phyloP scores from a whole-genome alignment of 1,140 invertebrate species.

The Caenorhabditis tropicalis region DNA sequence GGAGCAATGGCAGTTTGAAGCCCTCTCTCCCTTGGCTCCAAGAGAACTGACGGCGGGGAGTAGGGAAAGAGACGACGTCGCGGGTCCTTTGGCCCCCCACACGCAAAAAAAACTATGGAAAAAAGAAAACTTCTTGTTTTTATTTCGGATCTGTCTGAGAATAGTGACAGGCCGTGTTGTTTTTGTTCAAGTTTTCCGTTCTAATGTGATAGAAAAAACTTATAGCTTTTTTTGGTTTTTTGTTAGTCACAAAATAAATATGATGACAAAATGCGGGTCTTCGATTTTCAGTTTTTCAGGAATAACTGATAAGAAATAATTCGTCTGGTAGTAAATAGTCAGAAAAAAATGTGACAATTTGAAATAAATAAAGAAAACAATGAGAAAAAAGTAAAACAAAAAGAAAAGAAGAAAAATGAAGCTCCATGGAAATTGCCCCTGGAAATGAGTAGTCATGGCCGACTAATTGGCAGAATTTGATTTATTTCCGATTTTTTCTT shows the following conservation, averaged over 20 bases:
- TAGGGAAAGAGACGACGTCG: not conserved
- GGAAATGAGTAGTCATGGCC: slow-evolving; percentile 3
- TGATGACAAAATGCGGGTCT: no score
- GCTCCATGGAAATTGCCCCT: not conserved
- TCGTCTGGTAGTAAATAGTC: no score
- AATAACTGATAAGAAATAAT: no score
- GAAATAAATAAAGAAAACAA: not conserved
- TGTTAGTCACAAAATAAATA: no score
- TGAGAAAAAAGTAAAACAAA: not conserved
- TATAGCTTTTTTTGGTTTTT: no score
- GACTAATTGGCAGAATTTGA: slow-evolving; percentile 24
- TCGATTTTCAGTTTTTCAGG: no score
- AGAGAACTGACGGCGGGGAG: not conserved
- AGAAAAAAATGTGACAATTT: no score
- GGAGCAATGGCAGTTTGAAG: slow-evolving; percentile 31
- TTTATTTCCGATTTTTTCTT: slow-evolving; percentile 7
- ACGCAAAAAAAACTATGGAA: not conserved
- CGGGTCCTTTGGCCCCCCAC: not conserved
- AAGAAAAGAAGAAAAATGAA: not conserved
- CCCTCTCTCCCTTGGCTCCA: slow-evolving; percentile 19
- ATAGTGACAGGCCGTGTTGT: not conserved
- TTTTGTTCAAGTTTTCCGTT: not conserved
- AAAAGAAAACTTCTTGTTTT: not conserved
- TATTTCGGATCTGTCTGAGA: not conserved
- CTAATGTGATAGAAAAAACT: no score